Evolutionary conservation across 2,797 vertebrate genomes (phyloP).

Genomic region (Leptodactylus fallax): DNA sequence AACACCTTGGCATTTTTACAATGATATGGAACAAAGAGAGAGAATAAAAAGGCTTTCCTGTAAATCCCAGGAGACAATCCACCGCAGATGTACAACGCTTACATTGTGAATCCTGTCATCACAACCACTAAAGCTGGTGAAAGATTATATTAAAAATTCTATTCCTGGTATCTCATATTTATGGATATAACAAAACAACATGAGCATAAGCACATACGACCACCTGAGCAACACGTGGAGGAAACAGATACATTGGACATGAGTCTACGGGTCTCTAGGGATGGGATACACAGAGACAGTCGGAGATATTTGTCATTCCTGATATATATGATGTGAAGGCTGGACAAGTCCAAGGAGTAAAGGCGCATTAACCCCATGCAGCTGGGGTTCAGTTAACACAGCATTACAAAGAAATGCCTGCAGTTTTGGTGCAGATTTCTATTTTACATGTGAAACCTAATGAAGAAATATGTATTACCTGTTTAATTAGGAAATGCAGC

Average conservation of each 20-base stretch:
- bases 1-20: not conserved
- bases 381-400: no score
- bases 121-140: slow-evolving; percentile 30
- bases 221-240: not conserved
- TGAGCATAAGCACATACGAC: not conserved
- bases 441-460: no score
- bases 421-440: no score
- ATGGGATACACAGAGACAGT: not conserved
- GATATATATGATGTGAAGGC: not conserved
- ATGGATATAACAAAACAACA: not conserved
- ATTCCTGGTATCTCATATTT: slow-evolving; percentile 12
- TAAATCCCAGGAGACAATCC: slow-evolving; percentile 14
- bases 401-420: no score
- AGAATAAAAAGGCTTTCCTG: not conserved
- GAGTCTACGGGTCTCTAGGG: not conserved
- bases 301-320: not conserved
- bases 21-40: no score
- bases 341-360: not conserved
- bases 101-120: slow-evolving; percentile 43
- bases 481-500: no score
- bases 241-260: not conserved
- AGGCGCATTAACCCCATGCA: no score
- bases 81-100: slow-evolving; percentile 27
- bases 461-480: no score
- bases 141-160: slow-evolving; percentile 12